phyloP scores from a whole-genome alignment of 37 sponge, comb jelly and placozoan species.

The Geodia barretti region DNA sequence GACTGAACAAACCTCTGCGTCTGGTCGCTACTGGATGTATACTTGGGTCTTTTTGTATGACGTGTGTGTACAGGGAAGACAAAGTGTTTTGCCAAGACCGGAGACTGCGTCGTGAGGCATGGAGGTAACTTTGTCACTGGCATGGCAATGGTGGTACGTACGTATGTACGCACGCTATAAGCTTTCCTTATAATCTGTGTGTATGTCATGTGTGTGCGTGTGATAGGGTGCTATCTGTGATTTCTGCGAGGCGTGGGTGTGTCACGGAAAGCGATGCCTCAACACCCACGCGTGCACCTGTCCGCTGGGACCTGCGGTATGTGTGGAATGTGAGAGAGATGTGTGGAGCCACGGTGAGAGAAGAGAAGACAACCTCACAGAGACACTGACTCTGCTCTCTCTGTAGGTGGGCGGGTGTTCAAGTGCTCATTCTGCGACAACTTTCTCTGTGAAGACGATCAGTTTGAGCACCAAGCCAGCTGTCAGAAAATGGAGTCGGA shows the following conservation, averaged over 20 bases:
- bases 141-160: slow-evolving; percentile 84
- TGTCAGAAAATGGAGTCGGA: slow-evolving; percentile 94
- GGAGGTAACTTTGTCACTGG: slow-evolving; percentile 82
- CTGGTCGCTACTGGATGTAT: not conserved
- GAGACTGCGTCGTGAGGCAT: slow-evolving; percentile 98
- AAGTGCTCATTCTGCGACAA: slow-evolving; percentile 88
- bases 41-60: not conserved
- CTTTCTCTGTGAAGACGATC: slow-evolving; percentile 97
- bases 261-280: slow-evolving; percentile 95
- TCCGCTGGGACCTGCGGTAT: slow-evolving; percentile 83
- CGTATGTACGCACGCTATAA: not conserved
- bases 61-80: slow-evolving; percentile 79
- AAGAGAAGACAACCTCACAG: not conserved
- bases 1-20: not conserved
- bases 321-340: slow-evolving; percentile 88
- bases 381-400: not conserved
- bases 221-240: slow-evolving; percentile 98
- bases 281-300: slow-evolving; percentile 96
- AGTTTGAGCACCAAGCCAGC: slow-evolving; percentile 99
- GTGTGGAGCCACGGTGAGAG: slow-evolving; percentile 94
- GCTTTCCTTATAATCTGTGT: not conserved
- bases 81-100: slow-evolving; percentile 93
- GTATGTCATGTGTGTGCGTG: not conserved
- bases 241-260: slow-evolving; percentile 98
- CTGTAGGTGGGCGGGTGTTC: slow-evolving; percentile 91